Evolutionary conservation across 2,113 vertebrate genomes (phyloP).

Genomic region (Ariopsis seemanni): DNA sequence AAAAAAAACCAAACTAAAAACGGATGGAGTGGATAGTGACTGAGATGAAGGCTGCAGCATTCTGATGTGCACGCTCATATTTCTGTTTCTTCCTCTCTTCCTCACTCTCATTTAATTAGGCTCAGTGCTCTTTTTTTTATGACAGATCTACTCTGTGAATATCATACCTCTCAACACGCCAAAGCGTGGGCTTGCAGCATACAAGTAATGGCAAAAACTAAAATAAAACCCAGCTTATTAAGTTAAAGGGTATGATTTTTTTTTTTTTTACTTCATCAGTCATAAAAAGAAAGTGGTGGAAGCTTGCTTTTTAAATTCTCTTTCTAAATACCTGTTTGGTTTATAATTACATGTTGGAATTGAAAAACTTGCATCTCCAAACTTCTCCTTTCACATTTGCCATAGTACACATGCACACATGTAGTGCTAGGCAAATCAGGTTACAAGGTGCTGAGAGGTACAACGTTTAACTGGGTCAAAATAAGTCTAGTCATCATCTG

Average conservation of each 20-base stretch:
- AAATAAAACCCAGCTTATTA: conserved; percentile 3
- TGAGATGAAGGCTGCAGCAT: conserved; percentile 52
- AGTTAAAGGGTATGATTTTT: conserved; percentile 1
- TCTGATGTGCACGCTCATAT: conserved; percentile 45
- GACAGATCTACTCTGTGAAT: conserved; percentile 23
- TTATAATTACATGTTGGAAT: conserved; percentile 6
- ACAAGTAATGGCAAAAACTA: background rate
- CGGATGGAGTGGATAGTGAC: conserved; percentile 30
- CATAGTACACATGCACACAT: background rate
- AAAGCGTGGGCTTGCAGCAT: conserved; percentile 25
- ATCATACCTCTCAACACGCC: conserved; percentile 64
- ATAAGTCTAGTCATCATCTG: conserved; percentile 46
- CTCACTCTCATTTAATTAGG: conserved; percentile 26
- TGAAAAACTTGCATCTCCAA: background rate
- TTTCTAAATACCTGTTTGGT: background rate
- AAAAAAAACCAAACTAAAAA: conserved; percentile 45
- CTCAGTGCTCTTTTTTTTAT: background rate
- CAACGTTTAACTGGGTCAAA: conserved; percentile 31
- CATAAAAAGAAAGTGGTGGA: background rate
- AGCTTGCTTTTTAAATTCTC: background rate
- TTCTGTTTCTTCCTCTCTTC: conserved; percentile 10
- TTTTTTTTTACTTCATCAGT: conserved; percentile 1
- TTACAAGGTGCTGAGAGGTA: conserved; percentile 57
- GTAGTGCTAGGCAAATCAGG: background rate
- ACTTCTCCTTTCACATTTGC: background rate